Base-by-base conservation (phyloP, 1,140 invertebrate species). In the Hypsibius dujardini region DNA sequence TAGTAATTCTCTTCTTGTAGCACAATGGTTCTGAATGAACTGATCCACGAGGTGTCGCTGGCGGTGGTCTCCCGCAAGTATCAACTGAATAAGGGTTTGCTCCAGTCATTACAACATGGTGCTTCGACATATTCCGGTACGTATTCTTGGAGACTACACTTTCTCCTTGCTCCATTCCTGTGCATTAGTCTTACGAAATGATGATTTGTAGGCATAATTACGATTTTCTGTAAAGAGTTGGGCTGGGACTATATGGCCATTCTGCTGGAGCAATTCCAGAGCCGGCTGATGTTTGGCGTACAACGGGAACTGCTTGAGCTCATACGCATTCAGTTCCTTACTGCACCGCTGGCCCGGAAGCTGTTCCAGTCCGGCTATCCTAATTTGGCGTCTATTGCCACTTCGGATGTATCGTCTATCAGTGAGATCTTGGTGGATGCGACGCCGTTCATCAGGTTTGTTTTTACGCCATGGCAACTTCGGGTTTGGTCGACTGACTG, bases 81-180 rank as follows among this genome's bases (percentile, higher is more conserved):
- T 79, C 85, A 85, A 70, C 90, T 89, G 77, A 86, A 87, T 72
- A 85, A 91, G 74, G 95, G 94, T 71, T 86, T 91, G 72, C 75
- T 86, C 14, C 95, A 98, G 81, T 87, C 88, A 74, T 82, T 98
- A 46, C 95, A 98, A 80, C 92, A 96, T 78, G 87, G 88, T 69
- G 87, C 93, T n/a, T 86, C 93, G 46, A 94, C 92, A 46, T 96
- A 96, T 86, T 91, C 95, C 70, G 93, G 92, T 86, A 84, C 79
- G 76, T 40, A 46, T 3, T 71, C 70, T 14, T 71, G 71, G 40
- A n/a, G 47, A 71, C 71, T 28, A 1, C 59, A 46, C 67, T 73
- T n/a, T 42, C 15, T 42, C 12, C 15, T 12, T n/a, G 7, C 7
- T 12, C 46, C 12, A 45, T 73, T 47, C 28, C 70, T 74, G 15